Evolutionary conservation across 2,888 invertebrate genomes (phyloP).

Genomic region (Hypomecis atomaria): DNA sequence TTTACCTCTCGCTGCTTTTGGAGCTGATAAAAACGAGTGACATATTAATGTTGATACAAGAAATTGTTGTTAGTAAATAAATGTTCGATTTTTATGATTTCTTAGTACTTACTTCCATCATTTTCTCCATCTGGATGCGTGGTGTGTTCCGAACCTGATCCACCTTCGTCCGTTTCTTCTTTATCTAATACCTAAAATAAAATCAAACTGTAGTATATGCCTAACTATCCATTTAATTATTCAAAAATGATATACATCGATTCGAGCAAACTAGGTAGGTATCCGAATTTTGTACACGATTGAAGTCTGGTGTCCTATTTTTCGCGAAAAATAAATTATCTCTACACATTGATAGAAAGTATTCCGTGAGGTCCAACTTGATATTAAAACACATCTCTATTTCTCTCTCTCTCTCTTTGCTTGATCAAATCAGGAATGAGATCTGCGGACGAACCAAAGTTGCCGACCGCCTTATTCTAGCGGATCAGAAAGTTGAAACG

Average conservation of each 20-base stretch:
- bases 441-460: no score
- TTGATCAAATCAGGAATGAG: no score
- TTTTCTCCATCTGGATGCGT: conserved; percentile 77
- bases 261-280: no score
- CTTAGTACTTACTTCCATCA: conserved; percentile 65
- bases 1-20: conserved; percentile 28
- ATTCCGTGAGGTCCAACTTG: no score
- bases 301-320: no score
- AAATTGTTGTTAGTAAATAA: not conserved
- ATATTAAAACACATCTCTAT: no score
- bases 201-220: not conserved
- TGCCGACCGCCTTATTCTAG: no score
- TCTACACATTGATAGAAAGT: no score
- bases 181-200: conserved; percentile 76
- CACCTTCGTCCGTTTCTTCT: conserved; percentile 79
- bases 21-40: conserved; percentile 17
- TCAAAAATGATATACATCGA: not conserved
- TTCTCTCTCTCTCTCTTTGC: no score
- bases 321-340: no score
- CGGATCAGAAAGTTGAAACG: no score
- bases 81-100: not conserved
- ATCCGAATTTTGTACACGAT: no score
- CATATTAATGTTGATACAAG: conserved; percentile 6
- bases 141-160: conserved; percentile 74
- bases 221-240: not conserved